Evolutionary conservation across 2,113 vertebrate genomes (phyloP).

Genomic region (Cyprinodon brontotheroides): DNA sequence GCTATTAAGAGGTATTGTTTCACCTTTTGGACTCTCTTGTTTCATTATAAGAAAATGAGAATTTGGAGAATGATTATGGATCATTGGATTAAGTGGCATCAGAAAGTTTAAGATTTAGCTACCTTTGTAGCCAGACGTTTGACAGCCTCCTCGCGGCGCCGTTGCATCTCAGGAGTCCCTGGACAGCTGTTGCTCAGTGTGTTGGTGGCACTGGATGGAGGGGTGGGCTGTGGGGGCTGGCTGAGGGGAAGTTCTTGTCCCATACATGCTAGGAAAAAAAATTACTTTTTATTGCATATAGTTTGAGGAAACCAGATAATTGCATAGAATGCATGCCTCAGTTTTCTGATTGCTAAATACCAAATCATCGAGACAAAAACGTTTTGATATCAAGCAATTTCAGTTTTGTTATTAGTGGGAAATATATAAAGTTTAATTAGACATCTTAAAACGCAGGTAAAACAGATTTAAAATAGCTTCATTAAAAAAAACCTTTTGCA

Average conservation of each 20-base stretch:
- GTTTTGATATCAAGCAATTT: neutral
- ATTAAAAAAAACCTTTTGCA: too few relatives aligned
- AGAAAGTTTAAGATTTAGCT: neutral
- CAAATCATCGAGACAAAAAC: too few relatives aligned
- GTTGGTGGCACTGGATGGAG: slow-evolving; percentile 71
- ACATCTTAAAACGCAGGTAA: neutral
- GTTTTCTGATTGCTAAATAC: too few relatives aligned
- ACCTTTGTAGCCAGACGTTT: slow-evolving; percentile 92
- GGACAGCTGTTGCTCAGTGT: slow-evolving; percentile 67
- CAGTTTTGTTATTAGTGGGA: neutral
- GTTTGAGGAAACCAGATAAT: neutral
- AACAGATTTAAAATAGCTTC: neutral
- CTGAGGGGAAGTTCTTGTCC: slow-evolving; percentile 85
- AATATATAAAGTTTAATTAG: neutral
- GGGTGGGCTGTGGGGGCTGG: slow-evolving; percentile 79
- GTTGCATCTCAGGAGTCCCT: slow-evolving; percentile 81
- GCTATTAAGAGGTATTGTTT: neutral
- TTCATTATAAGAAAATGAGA: neutral
- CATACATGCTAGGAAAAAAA: slow-evolving; percentile 76
- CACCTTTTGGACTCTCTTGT: neutral
- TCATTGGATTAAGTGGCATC: too few relatives aligned
- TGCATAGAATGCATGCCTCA: neutral
- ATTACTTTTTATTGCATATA: neutral
- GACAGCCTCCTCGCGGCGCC: slow-evolving; percentile 82
- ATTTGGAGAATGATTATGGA: neutral